A percentile compares a stretch with the other conserved stretches of the same genome.
phyloP scores from a whole-genome alignment of 2,113 vertebrate genomes.

The Brienomyrus brachyistius region DNA sequence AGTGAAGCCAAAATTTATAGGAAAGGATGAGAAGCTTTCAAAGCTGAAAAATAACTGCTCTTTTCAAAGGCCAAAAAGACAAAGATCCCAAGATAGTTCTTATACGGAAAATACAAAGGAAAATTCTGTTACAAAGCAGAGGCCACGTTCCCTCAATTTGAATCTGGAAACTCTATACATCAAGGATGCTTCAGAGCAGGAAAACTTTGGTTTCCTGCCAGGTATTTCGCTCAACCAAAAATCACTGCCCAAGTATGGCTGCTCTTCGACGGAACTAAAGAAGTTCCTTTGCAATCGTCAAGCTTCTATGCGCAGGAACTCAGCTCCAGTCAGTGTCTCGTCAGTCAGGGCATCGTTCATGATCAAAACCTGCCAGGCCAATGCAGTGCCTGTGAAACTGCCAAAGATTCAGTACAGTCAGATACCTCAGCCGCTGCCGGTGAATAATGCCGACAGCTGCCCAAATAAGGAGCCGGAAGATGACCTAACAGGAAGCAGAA shows the following conservation, averaged over 20 bases:
- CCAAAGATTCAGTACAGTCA: conserved; percentile 93
- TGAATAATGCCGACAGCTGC: conserved; percentile 45
- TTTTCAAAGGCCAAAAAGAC: conserved; percentile 53
- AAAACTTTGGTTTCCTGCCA: conserved; percentile 36
- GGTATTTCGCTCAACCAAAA: conserved; percentile 39
- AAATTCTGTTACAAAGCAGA: conserved; percentile 40
- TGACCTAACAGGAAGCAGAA: conserved; percentile 32
- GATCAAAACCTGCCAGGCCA: conserved; percentile 91
- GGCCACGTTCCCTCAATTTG: conserved; percentile 63
- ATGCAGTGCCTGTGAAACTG: conserved; percentile 84
- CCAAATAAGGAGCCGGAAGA: conserved; percentile 53
- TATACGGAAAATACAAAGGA: conserved; percentile 47
- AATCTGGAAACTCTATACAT: conserved; percentile 57
- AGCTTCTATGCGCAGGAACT: conserved; percentile 76
- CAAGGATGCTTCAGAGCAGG: conserved; percentile 61
- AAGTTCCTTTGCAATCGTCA: conserved; percentile 56
- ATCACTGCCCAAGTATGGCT: conserved; percentile 31
- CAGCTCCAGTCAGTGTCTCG: conserved; percentile 85
- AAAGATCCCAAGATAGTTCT: conserved; percentile 53
- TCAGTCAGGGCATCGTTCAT: conserved; percentile 90
- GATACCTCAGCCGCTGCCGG: conserved; percentile 74
- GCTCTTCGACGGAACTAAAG: conserved; percentile 54
- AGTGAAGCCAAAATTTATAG: conserved; percentile 34
- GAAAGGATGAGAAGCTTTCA: conserved; percentile 33
- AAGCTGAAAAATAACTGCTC: conserved; percentile 46